phyloP scores from a whole-genome alignment of 2,113 vertebrate species.

The Misgurnus mizolepis region DNA sequence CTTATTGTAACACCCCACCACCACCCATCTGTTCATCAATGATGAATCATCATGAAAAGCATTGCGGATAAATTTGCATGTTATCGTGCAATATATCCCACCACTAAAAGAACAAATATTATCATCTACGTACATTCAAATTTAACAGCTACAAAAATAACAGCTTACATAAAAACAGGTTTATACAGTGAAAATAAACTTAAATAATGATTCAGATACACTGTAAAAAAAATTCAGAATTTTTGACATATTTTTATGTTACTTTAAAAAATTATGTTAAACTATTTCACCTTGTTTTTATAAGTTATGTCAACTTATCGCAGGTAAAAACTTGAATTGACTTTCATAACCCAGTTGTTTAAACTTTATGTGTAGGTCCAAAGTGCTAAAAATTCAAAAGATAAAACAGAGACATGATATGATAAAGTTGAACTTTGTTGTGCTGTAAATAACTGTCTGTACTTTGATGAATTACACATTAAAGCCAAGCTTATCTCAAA shows the following conservation, averaged over 20 bases:
- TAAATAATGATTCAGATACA: background rate
- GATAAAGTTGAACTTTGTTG: background rate
- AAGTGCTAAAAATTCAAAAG: background rate
- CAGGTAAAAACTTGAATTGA: too few relatives aligned
- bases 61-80: conserved; percentile 44
- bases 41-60: too few relatives aligned
- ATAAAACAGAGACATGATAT: background rate
- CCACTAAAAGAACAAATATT: conserved; percentile 41
- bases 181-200: background rate
- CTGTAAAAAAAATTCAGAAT: too few relatives aligned
- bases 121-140: conserved; percentile 46
- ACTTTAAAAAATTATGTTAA: too few relatives aligned
- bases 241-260: too few relatives aligned
- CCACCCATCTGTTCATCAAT: background rate
- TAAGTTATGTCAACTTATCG: too few relatives aligned
- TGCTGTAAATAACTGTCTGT: background rate
- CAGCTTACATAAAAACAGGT: background rate
- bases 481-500: conserved; percentile 31
- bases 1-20: background rate
- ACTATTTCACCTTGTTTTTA: too few relatives aligned
- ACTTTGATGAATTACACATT: background rate
- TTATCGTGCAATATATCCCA: conserved; percentile 14
- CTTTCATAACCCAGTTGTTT: too few relatives aligned
- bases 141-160: conserved; percentile 3
- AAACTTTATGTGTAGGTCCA: background rate